Evolutionary conservation across 1,140 invertebrate species (phyloP).

Genomic region (Drosophila ironensis): DNA sequence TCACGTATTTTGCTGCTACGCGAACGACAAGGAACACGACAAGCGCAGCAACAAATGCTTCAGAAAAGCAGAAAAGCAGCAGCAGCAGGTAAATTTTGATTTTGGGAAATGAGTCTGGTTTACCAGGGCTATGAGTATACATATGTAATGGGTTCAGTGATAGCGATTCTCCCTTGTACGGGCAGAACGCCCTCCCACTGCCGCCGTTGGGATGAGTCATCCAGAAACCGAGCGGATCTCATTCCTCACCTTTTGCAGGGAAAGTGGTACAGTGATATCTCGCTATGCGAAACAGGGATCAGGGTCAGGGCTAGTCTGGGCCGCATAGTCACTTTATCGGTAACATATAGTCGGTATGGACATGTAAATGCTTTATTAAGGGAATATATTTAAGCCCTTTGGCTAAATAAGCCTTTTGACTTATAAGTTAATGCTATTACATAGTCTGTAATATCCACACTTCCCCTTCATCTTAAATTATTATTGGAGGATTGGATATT

Average conservation of each 20-base stretch:
- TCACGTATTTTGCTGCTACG: slow-evolving; percentile 36
- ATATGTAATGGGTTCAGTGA: slow-evolving; percentile 66
- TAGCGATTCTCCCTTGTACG: slow-evolving; percentile 14
- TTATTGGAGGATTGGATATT: too few species aligned
- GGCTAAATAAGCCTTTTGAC: too few species aligned
- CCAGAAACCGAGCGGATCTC: slow-evolving; percentile 31
- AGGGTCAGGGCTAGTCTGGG: too few species aligned
- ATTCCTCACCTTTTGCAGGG: background rate
- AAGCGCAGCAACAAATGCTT: slow-evolving; percentile 70
- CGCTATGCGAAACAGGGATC: background rate
- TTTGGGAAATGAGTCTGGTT: slow-evolving; percentile 47
- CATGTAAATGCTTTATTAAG: too few species aligned
- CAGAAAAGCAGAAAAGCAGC: slow-evolving; percentile 47
- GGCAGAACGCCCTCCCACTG: background rate
- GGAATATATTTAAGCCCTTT: too few species aligned
- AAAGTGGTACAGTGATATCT: slow-evolving; percentile 2
- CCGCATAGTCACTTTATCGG: too few species aligned
- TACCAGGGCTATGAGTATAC: too few species aligned
- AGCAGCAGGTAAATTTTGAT: slow-evolving; percentile 57
- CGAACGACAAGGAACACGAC: slow-evolving; percentile 41
- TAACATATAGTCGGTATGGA: too few species aligned
- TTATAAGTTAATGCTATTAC: too few species aligned
- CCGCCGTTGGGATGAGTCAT: slow-evolving; percentile 49
- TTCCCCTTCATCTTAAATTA: too few species aligned
- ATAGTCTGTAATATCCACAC: too few species aligned